Base-by-base conservation (phyloP, 1,140 invertebrate species). In the Caenorhabditis inopinata region DNA sequence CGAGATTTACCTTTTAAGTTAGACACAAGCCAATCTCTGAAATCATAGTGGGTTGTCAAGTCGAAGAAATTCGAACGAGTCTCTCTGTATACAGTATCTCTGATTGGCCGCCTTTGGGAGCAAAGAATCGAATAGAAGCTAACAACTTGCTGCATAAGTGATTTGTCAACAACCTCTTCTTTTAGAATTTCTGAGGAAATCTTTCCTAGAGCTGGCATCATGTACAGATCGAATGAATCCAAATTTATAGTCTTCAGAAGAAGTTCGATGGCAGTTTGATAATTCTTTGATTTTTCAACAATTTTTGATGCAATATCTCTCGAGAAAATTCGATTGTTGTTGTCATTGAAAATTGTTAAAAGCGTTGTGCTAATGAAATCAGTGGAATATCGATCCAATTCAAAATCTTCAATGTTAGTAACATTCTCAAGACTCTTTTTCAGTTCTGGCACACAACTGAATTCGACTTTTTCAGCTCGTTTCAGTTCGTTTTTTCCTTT, bases 81-180 rank as follows among this genome's bases (percentile, higher is more conserved):
- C 29, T 51, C 42, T 73, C 21, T 74, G 2, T 47, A 18, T 2
- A 81, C 38, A 21, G 74, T 49, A 6, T 58, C 29, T 45, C 21
- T 53, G 12, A 78, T 51, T 12, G 80, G 75, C 0, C 75, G 68
- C 23, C 48, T 62, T 21, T 45, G 18, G 14, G 74, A 58, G n/a
- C 75, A 76, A 21, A 81, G 23, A 35, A 46, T 47, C 4, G 80
- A 75, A 46, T 81, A 81, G 29, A 81, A 48, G 25, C 46, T 58
- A 25, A 81, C 16, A 14, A 81, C 18, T 21, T 29, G 42, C 25
- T 32, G 18, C 11, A 16, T 46, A 9, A 77, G 32, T 16, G 6
- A 21, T 18, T 35, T 38, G 27, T 75, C 18, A 1, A 16, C 38
- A 38, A 45, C 16, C 6, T 16, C 1, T n/a, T 21, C 21, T 62